Percentiles rank a stretch among this genome's conserved stretches.
phyloP scores from a whole-genome alignment of 2,797 vertebrate genomes.

The Hippocampus kuda region DNA sequence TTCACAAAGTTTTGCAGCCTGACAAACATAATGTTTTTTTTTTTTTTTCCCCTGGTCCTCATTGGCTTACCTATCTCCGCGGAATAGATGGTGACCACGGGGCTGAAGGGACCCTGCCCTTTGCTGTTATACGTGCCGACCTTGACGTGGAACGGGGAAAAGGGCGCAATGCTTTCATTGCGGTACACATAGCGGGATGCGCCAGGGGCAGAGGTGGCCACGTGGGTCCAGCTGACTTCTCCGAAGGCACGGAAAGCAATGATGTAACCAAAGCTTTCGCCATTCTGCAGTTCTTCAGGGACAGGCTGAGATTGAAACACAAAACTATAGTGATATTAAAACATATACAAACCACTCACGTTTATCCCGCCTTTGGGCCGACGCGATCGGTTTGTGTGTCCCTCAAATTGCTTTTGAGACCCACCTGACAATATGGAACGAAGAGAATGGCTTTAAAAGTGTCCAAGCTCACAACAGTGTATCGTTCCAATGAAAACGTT shows the following conservation, averaged over 20 bases:
- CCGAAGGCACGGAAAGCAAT: conserved; percentile 86
- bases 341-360: conserved; percentile 69
- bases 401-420: conserved; percentile 53
- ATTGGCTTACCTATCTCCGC: conserved; percentile 81
- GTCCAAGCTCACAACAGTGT: conserved; percentile 35
- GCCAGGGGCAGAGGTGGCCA: conserved; percentile 83
- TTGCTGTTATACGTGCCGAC: conserved; percentile 95
- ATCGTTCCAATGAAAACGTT: conserved; percentile 37
- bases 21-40: background rate
- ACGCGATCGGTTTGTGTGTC: conserved; percentile 31
- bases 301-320: conserved; percentile 81
- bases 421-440: conserved; percentile 51
- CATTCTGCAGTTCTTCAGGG: conserved; percentile 92
- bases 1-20: background rate
- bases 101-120: conserved; percentile 90
- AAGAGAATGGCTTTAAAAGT: conserved; percentile 42
- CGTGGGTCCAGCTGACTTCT: conserved; percentile 84
- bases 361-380: conserved; percentile 40
- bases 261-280: conserved; percentile 91
- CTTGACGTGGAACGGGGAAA: conserved; percentile 87
- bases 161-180: conserved; percentile 89
- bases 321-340: conserved; percentile 80
- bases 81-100: conserved; percentile 82
- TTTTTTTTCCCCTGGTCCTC: background rate
- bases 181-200: conserved; percentile 80